Conservation (phyloP, 2,888 invertebrate genomes). For the Gnatocerus cornutus region DNA sequence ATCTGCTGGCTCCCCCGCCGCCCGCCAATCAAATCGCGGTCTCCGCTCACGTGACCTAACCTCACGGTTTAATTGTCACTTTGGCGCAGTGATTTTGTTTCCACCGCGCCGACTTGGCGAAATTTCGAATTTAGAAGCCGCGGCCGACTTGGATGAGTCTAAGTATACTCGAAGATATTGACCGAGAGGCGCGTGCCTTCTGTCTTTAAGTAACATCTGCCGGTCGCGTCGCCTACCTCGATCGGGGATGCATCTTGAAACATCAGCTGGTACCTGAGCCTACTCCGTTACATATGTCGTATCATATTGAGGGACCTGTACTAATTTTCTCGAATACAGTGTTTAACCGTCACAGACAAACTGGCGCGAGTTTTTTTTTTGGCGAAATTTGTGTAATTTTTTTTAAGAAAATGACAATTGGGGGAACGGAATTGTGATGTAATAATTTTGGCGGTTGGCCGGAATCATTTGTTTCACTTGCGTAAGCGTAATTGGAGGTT, state of each 20-base stretch:
- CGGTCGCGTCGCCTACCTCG: constrained; percentile 60
- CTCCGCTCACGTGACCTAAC: not conserved
- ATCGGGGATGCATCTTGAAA: constrained; percentile 66
- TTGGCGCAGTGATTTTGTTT: too few species aligned
- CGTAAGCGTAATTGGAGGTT: constrained; percentile 1
- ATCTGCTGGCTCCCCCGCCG: not conserved
- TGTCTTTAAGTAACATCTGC: constrained; percentile 68
- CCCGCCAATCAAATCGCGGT: not conserved
- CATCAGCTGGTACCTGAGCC: constrained; percentile 65
- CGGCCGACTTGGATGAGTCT: not conserved
- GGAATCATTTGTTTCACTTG: not conserved
- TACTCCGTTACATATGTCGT: constrained; percentile 53
- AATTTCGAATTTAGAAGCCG: too few species aligned
- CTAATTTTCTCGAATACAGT: constrained; percentile 47
- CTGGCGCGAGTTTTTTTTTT: not conserved
- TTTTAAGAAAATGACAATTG: too few species aligned
- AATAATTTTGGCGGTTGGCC: not conserved
- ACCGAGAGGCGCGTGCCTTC: constrained; percentile 68
- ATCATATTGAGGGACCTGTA: constrained; percentile 47
- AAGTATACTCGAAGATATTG: constrained; percentile 9
- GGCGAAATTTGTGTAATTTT: not conserved
- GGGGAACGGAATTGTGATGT: constrained; percentile 1
- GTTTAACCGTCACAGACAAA: constrained; percentile 42
- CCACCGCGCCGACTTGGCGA: too few species aligned
- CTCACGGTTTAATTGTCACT: not conserved